phyloP scores from a whole-genome alignment of 2,888 invertebrate species.

The Lacanobia wlatinum region DNA sequence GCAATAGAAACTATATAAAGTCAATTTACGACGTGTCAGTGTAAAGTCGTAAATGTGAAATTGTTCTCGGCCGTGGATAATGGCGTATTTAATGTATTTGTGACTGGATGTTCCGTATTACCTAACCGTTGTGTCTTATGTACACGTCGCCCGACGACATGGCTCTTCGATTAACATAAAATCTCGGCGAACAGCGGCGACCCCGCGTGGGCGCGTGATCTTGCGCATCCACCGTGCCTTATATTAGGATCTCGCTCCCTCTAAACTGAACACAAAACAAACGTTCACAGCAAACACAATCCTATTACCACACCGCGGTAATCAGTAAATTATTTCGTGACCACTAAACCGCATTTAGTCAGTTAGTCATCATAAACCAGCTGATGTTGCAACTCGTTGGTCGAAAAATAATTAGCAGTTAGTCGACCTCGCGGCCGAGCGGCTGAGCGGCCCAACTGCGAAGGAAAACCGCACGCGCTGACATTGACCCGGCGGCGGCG shows the following conservation, averaged over 20 bases:
- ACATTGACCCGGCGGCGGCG: conserved; percentile 79
- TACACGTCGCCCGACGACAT: conserved; percentile 82
- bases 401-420: conserved; percentile 88
- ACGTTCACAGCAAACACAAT: conserved; percentile 60
- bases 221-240: conserved; percentile 68
- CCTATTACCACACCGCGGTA: conserved; percentile 66
- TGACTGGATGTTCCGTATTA: conserved; percentile 78
- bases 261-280: conserved; percentile 59
- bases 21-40: conserved; percentile 85
- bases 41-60: conserved; percentile 87
- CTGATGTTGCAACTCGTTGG: conserved; percentile 81
- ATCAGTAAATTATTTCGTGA: conserved; percentile 76
- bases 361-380: conserved; percentile 77
- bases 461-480: conserved; percentile 83
- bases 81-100: conserved; percentile 83
- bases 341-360: conserved; percentile 80
- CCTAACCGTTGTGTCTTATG: conserved; percentile 76
- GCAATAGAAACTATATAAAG: conserved; percentile 83
- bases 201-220: conserved; percentile 85
- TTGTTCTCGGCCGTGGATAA: conserved; percentile 83
- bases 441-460: conserved; percentile 61
- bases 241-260: conserved; percentile 59
- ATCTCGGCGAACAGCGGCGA: conserved; percentile 78
- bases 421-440: conserved; percentile 77
- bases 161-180: conserved; percentile 91